Conservation (phyloP, 1,140 invertebrate species). For the Copidosoma floridanum region DNA sequence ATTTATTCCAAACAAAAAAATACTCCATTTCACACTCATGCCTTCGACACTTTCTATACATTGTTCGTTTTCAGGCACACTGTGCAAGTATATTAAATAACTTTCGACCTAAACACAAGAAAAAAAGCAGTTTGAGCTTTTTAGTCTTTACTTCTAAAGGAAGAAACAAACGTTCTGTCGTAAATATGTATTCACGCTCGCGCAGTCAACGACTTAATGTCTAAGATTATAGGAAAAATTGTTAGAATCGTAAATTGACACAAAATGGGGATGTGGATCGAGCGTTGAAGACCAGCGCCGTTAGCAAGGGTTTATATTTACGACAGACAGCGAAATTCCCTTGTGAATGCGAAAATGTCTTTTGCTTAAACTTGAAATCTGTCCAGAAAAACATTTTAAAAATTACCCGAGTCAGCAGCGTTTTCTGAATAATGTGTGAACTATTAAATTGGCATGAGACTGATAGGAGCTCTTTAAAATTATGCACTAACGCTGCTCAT, state of each 20-base stretch:
- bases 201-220: no score
- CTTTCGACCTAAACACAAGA: neutral
- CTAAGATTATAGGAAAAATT: no score
- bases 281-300: no score
- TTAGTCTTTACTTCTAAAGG: no score
- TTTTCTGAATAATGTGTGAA: constrained; percentile 33
- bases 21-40: constrained; percentile 37
- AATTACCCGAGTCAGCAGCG: constrained; percentile 36
- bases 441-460: constrained; percentile 47
- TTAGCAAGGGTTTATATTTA: no score
- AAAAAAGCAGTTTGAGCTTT: constrained; percentile 7
- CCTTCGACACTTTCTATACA: constrained; percentile 31
- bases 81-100: constrained; percentile 18
- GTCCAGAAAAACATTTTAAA: constrained; percentile 27
- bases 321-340: no score
- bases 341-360: no score
- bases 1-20: constrained; percentile 16
- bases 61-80: constrained; percentile 45
- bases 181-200: no score
- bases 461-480: constrained; percentile 38
- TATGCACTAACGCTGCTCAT: constrained; percentile 60
- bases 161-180: no score
- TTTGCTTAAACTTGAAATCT: neutral
- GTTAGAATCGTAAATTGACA: no score
- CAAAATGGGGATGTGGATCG: no score